Evolutionary conservation across 2,113 vertebrate species (phyloP).

Genomic region (Lophochroa leadbeateri): DNA sequence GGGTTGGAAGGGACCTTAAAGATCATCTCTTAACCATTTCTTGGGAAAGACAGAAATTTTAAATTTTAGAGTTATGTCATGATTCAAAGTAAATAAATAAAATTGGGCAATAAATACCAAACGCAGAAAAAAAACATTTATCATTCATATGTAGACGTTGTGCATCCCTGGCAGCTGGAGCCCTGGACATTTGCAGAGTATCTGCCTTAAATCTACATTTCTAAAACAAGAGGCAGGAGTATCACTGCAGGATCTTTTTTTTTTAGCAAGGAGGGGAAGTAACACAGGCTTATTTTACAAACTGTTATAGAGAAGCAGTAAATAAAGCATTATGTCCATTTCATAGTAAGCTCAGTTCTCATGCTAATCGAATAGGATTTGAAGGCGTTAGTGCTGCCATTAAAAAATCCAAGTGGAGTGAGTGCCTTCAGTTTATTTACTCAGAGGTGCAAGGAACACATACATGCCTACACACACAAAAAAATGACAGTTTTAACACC

Average conservation of each 20-base stretch:
- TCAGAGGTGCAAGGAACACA: background rate
- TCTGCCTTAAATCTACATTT: background rate
- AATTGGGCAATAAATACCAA: background rate
- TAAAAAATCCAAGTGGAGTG: background rate
- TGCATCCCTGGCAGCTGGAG: background rate
- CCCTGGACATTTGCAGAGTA: background rate
- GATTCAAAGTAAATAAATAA: background rate
- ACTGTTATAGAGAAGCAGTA: background rate
- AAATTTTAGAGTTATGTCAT: background rate
- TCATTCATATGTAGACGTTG: background rate
- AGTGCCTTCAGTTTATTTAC: background rate
- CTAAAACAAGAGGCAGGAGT: background rate
- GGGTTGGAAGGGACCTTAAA: background rate
- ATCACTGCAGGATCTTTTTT: background rate
- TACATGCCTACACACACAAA: background rate
- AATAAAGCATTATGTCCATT: background rate
- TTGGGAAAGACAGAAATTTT: background rate
- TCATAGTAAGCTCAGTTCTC: background rate
- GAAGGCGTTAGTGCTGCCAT: background rate
- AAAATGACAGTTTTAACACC: background rate
- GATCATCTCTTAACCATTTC: background rate
- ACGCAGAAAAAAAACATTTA: conserved; percentile 16
- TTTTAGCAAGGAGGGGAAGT: background rate
- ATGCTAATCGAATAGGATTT: fast-evolving
- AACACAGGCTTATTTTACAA: background rate